Evolutionary conservation across 2,888 invertebrate genomes (phyloP).

Genomic region (Eupithecia inturbata): DNA sequence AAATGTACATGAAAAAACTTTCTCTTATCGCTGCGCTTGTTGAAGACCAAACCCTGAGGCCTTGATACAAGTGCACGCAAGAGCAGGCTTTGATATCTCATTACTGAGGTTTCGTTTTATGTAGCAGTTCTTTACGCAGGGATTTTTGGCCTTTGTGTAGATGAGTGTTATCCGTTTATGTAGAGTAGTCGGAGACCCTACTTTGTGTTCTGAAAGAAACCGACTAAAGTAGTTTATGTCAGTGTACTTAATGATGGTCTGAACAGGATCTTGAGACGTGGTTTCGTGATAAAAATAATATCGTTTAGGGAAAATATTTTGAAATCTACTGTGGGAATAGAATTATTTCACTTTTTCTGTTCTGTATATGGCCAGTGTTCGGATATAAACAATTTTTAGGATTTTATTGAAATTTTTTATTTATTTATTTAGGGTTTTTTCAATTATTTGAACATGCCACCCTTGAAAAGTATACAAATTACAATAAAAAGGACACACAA

Average conservation of each 20-base stretch:
- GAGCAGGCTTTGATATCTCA: conserved; percentile 43
- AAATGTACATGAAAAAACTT: neutral
- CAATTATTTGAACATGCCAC: too few relatives aligned
- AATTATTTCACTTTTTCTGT: too few relatives aligned
- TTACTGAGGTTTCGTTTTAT: conserved; percentile 42
- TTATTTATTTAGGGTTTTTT: too few relatives aligned
- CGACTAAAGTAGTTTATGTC: neutral
- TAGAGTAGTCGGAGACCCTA: conserved; percentile 27
- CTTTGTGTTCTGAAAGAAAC: conserved; percentile 14
- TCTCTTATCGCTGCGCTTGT: conserved; percentile 17
- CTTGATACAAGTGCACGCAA: conserved; percentile 42
- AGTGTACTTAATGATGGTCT: neutral
- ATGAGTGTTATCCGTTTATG: conserved; percentile 33
- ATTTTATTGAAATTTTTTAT: too few relatives aligned
- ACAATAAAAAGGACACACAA: too few relatives aligned
- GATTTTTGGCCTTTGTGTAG: conserved; percentile 30
- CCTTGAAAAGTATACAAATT: too few relatives aligned
- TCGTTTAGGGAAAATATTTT: neutral
- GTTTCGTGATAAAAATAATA: neutral
- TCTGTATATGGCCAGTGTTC: too few relatives aligned
- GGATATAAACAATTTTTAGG: too few relatives aligned
- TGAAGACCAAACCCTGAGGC: neutral
- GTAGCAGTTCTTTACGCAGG: conserved; percentile 34
- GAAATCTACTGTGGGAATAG: neutral
- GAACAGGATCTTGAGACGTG: neutral